These are phyloP conservation scores for Pelochelys cantorii DNA, from an alignment of 2,797 vertebrate species.

Conservation along the genomic window DNA sequence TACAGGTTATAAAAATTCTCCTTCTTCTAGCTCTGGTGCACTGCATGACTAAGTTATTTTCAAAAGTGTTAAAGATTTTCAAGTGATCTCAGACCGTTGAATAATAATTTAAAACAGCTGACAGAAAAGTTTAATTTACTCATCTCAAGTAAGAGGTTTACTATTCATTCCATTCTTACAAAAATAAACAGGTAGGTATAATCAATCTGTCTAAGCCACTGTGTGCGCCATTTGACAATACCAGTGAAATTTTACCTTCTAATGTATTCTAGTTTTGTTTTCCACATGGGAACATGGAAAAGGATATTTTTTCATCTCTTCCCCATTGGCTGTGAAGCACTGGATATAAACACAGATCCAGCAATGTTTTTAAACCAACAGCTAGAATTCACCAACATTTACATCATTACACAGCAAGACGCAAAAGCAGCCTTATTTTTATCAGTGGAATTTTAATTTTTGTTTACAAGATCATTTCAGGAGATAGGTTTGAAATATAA, in stretches of 20 bases:
- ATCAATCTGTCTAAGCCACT: slow-evolving; percentile 6
- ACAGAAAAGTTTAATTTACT: neutral
- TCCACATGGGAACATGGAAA: neutral
- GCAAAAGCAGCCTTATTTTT: neutral
- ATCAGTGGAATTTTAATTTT: neutral
- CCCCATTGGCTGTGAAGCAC: rapidly evolving
- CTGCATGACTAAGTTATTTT: neutral
- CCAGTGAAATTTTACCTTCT: neutral
- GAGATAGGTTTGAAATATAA: neutral
- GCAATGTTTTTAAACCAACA: neutral
- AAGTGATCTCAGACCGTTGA: neutral
- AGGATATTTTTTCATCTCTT: neutral
- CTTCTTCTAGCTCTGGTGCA: neutral
- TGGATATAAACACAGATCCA: neutral
- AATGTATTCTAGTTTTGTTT: slow-evolving; percentile 5
- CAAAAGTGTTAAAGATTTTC: neutral
- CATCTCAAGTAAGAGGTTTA: neutral
- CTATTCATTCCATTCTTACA: neutral
- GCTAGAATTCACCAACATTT: neutral
- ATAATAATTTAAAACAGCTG: neutral
- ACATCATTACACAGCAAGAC: neutral
- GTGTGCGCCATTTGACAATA: neutral
- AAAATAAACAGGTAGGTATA: neutral
- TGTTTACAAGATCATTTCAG: slow-evolving; percentile 37
- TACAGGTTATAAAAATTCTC: neutral